phyloP scores from a whole-genome alignment of 2,113 vertebrate genomes.

The Mesembrinibis cayennensis region DNA sequence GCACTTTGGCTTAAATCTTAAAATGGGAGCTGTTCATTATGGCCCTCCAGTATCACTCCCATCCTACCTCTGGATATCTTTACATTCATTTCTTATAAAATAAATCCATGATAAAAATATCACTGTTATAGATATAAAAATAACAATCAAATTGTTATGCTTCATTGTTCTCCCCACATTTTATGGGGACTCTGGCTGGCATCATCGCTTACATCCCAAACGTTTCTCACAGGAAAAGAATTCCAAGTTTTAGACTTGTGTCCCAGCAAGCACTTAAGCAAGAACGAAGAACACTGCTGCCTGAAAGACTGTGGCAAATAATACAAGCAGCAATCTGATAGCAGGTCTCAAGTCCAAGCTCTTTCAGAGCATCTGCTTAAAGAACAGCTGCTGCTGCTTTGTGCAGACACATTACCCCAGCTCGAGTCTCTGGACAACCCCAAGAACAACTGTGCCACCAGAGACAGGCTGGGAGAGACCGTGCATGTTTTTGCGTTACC shows the following conservation, averaged over 20 bases:
- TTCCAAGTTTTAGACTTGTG: background rate
- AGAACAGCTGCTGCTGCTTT: background rate
- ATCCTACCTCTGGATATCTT: background rate
- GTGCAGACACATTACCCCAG: background rate
- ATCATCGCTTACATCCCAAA: background rate
- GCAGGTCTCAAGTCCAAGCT: background rate
- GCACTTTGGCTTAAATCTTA: background rate
- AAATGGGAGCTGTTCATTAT: background rate
- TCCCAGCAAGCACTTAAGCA: background rate
- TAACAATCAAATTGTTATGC: background rate
- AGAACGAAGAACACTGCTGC: background rate
- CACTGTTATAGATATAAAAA: background rate
- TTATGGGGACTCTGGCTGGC: background rate
- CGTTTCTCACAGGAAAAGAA: background rate
- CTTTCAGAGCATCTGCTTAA: background rate
- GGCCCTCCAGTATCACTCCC: background rate
- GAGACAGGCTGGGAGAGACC: accelerated
- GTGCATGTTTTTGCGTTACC: accelerated
- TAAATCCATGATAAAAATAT: accelerated
- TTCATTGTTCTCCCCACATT: background rate
- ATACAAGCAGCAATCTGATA: background rate
- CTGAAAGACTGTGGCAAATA: background rate
- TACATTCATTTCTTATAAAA: background rate
- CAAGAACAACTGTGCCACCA: background rate
- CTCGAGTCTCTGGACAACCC: background rate